Base-by-base conservation (phyloP, 1,140 invertebrate genomes). In the Zaprionus africanus region DNA sequence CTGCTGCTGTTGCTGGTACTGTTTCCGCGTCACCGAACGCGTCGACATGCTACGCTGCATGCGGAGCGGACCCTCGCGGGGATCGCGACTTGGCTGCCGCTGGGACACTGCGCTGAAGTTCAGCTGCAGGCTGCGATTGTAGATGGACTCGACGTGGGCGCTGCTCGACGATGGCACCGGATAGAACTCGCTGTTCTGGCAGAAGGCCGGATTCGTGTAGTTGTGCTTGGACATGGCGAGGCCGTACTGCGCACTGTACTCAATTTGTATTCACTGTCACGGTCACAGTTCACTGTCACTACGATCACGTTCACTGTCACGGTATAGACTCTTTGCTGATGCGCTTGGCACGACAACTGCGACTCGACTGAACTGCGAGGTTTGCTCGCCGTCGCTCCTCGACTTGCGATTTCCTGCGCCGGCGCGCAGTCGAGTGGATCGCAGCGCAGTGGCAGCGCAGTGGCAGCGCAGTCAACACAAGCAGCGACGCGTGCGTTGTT, bases 201-300 rank as follows among this genome's bases (percentile, higher is more conserved):
- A 96, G 80, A 97, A 96, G 0, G 96, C 96, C 15, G 96, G 96
- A 81, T 97, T 97, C 1, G 95, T 95, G 83, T 97, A 96, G 78
- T 95, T 94, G 66, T 94, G 94, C 12, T 88, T 80, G 22, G 92
- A 93, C 92, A 93, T 93, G 56, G 13, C 15, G 15, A 17, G 41
- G 22, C 60, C 60, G 80, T 79, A 87, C 82, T 86, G 82, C 60
- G 80, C 83, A 87, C 82, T 86, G 82, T 87, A 86, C 82, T 66
- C 34, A 19, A 31, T 31, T 22, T 31, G 1, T 4, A 36, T 71
- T 56, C 36, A 56, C 22, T 24, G 54, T 72, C 57, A 78, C 51
- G 15, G 13, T 38, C 36, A 38, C 36, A 38, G 36, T 38, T 38
- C 36, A 38, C 31, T 59, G 0, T 46, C 56, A 61, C 65, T 34